These are phyloP conservation scores for Plutella xylostella DNA, from an alignment of 2,888 invertebrate genomes.

Conservation along the genomic window DNA sequence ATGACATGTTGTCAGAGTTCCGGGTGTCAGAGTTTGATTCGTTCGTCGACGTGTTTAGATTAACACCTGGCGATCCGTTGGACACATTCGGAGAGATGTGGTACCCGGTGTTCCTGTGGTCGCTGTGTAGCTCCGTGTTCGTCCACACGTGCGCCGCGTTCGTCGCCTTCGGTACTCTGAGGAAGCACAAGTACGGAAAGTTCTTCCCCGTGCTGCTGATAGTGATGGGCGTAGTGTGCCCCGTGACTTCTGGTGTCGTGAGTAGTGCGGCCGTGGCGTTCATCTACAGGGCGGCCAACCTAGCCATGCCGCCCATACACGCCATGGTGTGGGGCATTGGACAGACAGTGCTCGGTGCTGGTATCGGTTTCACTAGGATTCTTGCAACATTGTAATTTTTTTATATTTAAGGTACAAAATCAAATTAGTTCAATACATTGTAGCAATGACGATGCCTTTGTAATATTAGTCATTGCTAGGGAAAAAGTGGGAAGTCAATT, in stretches of 20 bases:
- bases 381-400: slow-evolving; percentile 85
- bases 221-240: slow-evolving; percentile 90
- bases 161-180: slow-evolving; percentile 90
- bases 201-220: slow-evolving; percentile 91
- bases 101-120: slow-evolving; percentile 97
- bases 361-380: slow-evolving; percentile 93
- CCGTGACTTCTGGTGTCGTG: slow-evolving; percentile 88
- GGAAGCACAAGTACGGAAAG: slow-evolving; percentile 95
- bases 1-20: slow-evolving; percentile 70
- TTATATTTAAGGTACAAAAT: slow-evolving; percentile 8
- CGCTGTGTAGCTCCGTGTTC: slow-evolving; percentile 92
- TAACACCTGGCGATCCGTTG: slow-evolving; percentile 74
- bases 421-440: slow-evolving; percentile 9
- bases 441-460: too few relatives aligned
- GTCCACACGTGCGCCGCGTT: slow-evolving; percentile 92
- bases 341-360: slow-evolving; percentile 89
- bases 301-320: slow-evolving; percentile 91
- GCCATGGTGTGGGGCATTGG: slow-evolving; percentile 96
- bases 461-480: neutral
- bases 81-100: slow-evolving; percentile 92
- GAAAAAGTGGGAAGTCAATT: slow-evolving; percentile 36
- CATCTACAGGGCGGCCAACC: slow-evolving; percentile 90
- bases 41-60: slow-evolving; percentile 75
- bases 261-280: slow-evolving; percentile 94
- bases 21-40: slow-evolving; percentile 74